Percentiles rank a stretch among this genome's conserved stretches.
Evolutionary conservation across 2,888 invertebrate species (phyloP).

Genomic region (Spicauda simplicius): DNA sequence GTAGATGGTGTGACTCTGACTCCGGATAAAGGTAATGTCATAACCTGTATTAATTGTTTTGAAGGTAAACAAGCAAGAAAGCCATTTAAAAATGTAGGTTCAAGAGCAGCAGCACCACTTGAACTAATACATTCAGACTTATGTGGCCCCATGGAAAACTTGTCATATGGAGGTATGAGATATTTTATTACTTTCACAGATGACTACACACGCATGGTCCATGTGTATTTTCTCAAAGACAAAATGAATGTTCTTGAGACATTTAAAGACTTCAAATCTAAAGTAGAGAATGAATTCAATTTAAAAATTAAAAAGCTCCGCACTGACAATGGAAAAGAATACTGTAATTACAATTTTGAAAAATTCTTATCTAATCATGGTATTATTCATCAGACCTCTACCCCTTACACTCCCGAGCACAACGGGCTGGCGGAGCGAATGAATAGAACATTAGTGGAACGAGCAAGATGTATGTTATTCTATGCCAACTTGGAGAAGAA

Average conservation of each 20-base stretch:
- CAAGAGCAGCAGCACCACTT: slow-evolving; percentile 36
- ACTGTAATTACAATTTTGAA: no score
- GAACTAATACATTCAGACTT: slow-evolving; percentile 56
- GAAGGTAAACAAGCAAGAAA: slow-evolving; percentile 40
- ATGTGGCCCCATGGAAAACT: slow-evolving; percentile 55
- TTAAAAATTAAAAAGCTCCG: no score
- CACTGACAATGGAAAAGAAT: no score
- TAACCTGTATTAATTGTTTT: no score
- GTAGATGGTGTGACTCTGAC: no score
- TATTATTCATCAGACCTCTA: no score
- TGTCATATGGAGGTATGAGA: slow-evolving; percentile 52
- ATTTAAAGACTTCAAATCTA: no score
- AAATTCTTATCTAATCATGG: no score
- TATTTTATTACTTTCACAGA: slow-evolving; percentile 61
- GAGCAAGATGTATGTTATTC: slow-evolving; percentile 35
- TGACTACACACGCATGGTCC: slow-evolving; percentile 46
- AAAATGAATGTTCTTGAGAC: slow-evolving; percentile 16
- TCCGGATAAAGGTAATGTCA: no score
- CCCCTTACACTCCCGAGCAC: no score
- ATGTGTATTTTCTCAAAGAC: slow-evolving; percentile 54
- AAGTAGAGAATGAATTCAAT: no score
- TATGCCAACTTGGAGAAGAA: no score
- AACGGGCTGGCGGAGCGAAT: slow-evolving; percentile 47
- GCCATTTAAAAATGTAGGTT: slow-evolving; percentile 16
- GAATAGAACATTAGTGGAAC: slow-evolving; percentile 42